Percentiles rank a stretch among this genome's conserved stretches.
Conservation (phyloP, 2,888 invertebrate genomes). For the Eucera pruinosa region DNA sequence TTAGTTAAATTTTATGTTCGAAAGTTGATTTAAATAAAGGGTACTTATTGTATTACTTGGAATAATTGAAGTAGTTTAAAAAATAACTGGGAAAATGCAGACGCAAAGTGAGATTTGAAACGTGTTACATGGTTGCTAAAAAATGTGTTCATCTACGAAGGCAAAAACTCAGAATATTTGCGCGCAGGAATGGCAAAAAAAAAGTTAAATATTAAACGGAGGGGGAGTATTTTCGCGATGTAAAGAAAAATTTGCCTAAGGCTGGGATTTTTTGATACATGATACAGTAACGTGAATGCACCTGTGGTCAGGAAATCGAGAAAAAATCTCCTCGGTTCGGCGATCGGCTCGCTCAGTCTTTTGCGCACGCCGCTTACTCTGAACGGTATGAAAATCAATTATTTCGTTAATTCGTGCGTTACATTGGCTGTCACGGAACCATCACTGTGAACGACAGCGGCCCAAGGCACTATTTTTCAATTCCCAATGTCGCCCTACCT, state of each 20-base stretch:
- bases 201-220: background rate
- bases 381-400: constrained; percentile 77
- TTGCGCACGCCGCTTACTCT: constrained; percentile 72
- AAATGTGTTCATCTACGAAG: background rate
- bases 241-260: constrained; percentile 51
- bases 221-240: constrained; percentile 18
- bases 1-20: no score
- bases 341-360: constrained; percentile 64
- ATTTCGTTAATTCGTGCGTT: constrained; percentile 80
- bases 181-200: background rate
- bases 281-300: constrained; percentile 62
- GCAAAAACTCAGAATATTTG: background rate
- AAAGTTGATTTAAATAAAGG: no score
- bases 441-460: constrained; percentile 81
- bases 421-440: constrained; percentile 81
- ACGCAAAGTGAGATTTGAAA: no score
- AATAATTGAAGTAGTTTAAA: no score
- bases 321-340: constrained; percentile 70
- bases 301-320: constrained; percentile 67
- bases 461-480: constrained; percentile 82
- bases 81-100: no score
- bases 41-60: no score
- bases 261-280: constrained; percentile 53
- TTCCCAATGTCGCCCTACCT: constrained; percentile 78
- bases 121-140: no score